Conservation (phyloP, 2,113 vertebrate species). For the Spermophilus dauricus region DNA sequence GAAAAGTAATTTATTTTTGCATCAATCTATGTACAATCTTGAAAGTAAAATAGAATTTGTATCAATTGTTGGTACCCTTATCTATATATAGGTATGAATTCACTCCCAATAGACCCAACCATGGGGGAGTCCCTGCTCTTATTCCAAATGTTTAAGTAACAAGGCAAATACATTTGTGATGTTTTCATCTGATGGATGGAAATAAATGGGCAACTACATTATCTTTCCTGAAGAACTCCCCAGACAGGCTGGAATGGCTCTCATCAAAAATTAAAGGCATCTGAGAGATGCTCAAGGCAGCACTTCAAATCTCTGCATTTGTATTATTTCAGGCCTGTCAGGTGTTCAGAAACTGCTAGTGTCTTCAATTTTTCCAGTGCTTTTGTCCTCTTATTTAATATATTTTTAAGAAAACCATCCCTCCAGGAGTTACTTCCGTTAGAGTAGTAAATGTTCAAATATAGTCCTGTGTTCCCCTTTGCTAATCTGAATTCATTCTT, state of each 20-base stretch:
- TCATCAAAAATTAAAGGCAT: slow-evolving; percentile 78
- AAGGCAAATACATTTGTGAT: slow-evolving; percentile 32
- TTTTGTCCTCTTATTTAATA: slow-evolving; percentile 23
- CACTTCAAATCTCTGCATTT: slow-evolving; percentile 19
- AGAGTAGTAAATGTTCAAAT: slow-evolving; percentile 29
- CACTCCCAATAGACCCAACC: neutral
- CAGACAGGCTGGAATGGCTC: slow-evolving; percentile 57
- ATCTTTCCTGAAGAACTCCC: slow-evolving; percentile 51
- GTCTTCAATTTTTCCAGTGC: slow-evolving; percentile 53
- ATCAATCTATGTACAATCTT: neutral
- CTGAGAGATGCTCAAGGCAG: slow-evolving; percentile 25
- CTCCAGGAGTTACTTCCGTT: slow-evolving; percentile 40
- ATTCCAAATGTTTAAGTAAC: slow-evolving; percentile 72
- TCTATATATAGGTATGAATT: neutral
- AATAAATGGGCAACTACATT: slow-evolving; percentile 37
- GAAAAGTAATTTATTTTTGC: slow-evolving; percentile 57
- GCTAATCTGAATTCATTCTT: neutral
- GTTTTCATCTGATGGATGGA: slow-evolving; percentile 43
- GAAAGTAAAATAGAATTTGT: slow-evolving; percentile 41
- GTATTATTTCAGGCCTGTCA: neutral
- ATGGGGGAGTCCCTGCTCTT: neutral
- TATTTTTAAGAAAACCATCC: slow-evolving; percentile 2
- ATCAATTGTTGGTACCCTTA: slow-evolving; percentile 30
- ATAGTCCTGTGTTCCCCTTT: neutral
- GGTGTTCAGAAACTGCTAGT: slow-evolving; percentile 56